phyloP scores from a whole-genome alignment of 2,888 invertebrate species.

The Zaprionus obscuricornis region DNA sequence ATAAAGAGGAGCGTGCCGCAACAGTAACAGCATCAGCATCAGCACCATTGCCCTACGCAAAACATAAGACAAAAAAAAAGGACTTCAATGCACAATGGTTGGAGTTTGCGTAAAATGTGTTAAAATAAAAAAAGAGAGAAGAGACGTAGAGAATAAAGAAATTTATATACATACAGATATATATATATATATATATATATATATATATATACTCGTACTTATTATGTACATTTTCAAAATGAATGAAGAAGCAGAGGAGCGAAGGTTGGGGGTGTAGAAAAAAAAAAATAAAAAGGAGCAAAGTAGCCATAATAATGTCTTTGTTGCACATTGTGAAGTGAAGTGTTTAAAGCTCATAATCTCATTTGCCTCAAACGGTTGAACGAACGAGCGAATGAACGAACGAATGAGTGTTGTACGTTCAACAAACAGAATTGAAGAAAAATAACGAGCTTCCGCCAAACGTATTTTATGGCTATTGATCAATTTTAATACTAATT shows the following conservation, averaged over 20 bases:
- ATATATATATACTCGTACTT: too few species aligned
- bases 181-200: too few species aligned
- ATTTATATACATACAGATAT: too few species aligned
- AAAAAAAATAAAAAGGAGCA: constrained; percentile 9
- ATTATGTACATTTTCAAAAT: too few species aligned
- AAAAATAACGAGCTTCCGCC: too few species aligned
- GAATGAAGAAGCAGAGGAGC: too few species aligned
- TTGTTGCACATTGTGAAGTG: constrained; percentile 69
- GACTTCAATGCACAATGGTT: constrained; percentile 59
- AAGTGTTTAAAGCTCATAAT: constrained; percentile 70
- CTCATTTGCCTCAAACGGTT: constrained; percentile 56
- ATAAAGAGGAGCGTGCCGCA: constrained; percentile 73
- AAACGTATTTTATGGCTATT: too few species aligned
- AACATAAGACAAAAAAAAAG: constrained; percentile 70
- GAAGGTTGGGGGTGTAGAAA: too few species aligned
- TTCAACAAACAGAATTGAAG: too few species aligned
- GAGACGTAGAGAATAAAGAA: constrained; percentile 22
- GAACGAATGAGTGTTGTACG: too few species aligned
- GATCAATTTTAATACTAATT: too few species aligned
- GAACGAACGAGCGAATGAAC: too few species aligned
- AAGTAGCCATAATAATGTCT: constrained; percentile 62
- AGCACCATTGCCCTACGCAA: constrained; percentile 44
- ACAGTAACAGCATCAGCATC: constrained; percentile 9
- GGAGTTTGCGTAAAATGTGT: constrained; percentile 53
- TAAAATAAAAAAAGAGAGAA: constrained; percentile 37